phyloP scores from a whole-genome alignment of 92 coral and sea anemone genomes.

The Anthopleura xanthogrammica region DNA sequence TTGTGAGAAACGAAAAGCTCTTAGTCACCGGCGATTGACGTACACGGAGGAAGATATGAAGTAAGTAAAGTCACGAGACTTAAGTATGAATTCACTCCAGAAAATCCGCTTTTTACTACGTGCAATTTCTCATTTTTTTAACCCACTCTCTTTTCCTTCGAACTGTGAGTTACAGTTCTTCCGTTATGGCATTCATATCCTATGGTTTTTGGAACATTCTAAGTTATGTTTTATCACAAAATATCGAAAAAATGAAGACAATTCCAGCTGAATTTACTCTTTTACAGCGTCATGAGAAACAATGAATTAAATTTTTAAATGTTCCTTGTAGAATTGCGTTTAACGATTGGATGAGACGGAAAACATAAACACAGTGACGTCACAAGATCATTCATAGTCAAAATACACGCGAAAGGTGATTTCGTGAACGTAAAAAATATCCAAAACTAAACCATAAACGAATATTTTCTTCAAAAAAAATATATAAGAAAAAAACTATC shows the following conservation, averaged over 20 bases:
- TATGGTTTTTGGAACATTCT: not conserved
- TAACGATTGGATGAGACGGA: not conserved
- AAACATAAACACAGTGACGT: not conserved
- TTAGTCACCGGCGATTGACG: too few relatives aligned
- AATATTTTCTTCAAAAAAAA: not conserved
- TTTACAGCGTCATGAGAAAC: not conserved
- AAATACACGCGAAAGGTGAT: not conserved
- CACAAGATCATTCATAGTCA: not conserved
- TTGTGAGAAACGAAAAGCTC: too few relatives aligned
- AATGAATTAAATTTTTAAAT: not conserved
- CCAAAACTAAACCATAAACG: not conserved
- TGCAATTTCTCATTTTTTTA: not conserved
- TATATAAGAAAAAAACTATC: too few relatives aligned
- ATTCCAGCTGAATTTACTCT: not conserved
- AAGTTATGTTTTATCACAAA: not conserved
- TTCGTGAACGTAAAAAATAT: not conserved
- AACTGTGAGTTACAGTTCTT: not conserved
- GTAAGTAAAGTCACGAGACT: not conserved
- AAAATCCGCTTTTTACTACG: conserved; percentile 2
- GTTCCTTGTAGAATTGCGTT: not conserved
- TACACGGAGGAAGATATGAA: too few relatives aligned
- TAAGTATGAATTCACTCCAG: not conserved
- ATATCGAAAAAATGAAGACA: not conserved
- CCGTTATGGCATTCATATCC: not conserved
- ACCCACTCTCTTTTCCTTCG: not conserved